Base-by-base conservation (phyloP, 2,888 invertebrate species). In the Dione vanillae region DNA sequence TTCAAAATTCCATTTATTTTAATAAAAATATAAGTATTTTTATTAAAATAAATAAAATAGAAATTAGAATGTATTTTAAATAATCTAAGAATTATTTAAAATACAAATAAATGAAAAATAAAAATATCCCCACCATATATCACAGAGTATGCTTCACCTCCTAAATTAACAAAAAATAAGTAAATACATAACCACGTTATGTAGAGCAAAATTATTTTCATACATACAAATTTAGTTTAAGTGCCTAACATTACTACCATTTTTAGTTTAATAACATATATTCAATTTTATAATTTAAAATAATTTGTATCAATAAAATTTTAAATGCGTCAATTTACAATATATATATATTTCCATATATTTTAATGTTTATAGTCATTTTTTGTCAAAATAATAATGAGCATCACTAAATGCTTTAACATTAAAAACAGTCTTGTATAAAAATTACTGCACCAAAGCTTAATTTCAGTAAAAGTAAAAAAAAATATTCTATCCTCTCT, bases 81-180 rank as follows among this genome's bases (percentile, higher is more conserved):
- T n/a, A n/a, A n/a, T n/a, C n/a, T n/a, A n/a, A n/a, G n/a, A n/a
- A n/a, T n/a, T 47, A n/a, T 35, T 16, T 16, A 45, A 40, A 12
- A 62, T n/a, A 37, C 12, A 49, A 37, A 51, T 14, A 14, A 40
- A 47, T 11, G 37, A 64, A 64, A 37, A 40, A 37, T 14, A 19
- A 12, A 40, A 37, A 40, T 37, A 64, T 64, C 58, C 62, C 54
- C 65, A 73, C 62, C 59, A 65, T 61, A 56, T 64, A 78, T 78
- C 78, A 78, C 78, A 78, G 78, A 75, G 72, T 74, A 75, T 69
- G 72, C 76, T 76, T 71, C 64, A 70, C 69, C 56, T 56, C 67
- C 14, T 41, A 61, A n/a, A 66, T 27, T 43, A 51, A 61, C 19
- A 61, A 20, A 35, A 35, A 43, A 16, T 40, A 43, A 20, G 12